These are phyloP conservation scores for Oopsacas minuta DNA, from an alignment of 37 sponge, comb jelly and placozoan genomes.

Conservation along the genomic window DNA sequence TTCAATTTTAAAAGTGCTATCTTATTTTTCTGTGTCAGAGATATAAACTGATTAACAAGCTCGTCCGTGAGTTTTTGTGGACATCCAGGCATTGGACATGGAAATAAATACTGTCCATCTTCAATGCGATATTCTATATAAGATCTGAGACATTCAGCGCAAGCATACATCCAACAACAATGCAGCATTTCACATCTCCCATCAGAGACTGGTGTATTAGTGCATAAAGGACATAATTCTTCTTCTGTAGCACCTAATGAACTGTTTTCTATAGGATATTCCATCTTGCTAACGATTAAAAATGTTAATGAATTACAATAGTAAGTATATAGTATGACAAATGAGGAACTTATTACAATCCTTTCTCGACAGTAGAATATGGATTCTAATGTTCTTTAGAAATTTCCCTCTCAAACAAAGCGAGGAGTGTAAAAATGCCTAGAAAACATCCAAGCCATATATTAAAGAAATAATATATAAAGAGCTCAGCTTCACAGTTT, in stretches of 20 bases:
- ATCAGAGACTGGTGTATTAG: background rate
- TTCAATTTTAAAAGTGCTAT: background rate
- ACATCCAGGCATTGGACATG: background rate
- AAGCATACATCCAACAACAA: background rate
- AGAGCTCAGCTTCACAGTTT: too few relatives aligned
- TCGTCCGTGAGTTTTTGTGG: background rate
- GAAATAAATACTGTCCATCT: background rate
- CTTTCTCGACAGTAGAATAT: too few relatives aligned
- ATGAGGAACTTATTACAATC: too few relatives aligned
- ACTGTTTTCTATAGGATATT: background rate
- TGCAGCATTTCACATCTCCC: background rate
- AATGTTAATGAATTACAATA: too few relatives aligned
- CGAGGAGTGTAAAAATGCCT: too few relatives aligned
- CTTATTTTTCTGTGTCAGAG: background rate
- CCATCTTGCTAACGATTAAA: too few relatives aligned
- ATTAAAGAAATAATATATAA: too few relatives aligned
- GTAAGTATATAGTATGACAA: too few relatives aligned
- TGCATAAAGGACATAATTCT: background rate
- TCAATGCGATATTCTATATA: background rate
- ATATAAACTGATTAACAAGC: background rate
- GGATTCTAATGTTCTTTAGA: too few relatives aligned
- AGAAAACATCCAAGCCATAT: too few relatives aligned
- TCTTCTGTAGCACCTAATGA: background rate
- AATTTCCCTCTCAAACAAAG: too few relatives aligned
- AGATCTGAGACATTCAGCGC: background rate